Base-by-base conservation (phyloP, 2,113 vertebrate genomes). In the Penelope pileata region DNA sequence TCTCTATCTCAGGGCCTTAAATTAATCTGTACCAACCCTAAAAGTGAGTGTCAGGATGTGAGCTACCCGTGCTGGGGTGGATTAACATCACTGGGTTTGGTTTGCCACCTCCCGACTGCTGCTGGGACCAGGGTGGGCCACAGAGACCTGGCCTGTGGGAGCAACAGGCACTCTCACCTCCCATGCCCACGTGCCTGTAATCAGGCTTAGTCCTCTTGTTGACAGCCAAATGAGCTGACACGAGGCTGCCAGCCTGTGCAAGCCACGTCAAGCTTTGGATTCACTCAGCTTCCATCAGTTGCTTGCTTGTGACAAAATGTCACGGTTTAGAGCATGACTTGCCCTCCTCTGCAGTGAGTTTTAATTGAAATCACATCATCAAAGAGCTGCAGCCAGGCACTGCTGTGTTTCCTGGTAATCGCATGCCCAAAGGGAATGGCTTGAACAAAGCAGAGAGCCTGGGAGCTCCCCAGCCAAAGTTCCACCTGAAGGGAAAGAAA, bases 291-390 rank as follows among this genome's bases (percentile, higher is more conserved):
- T 47, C 63, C 23, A 42, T 59, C 68, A 63, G 59, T 38, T 83
- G 32, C 62, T 92, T 88, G 54, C 51, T 70, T 0, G 0, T 83
- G 79, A 86, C 51, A 86, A 75, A 77, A 86, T 51, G 68, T 83
- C 80, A 81, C 0, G 0, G 9, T 77, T 63, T 77, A 34, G 76
- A 88, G 48, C 0, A 0, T 68, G 69, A 36, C 5, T 80, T 12
- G 47, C 22, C 38, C 54, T 86, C 73, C 60, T 77, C 68, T 56
- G 24, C 23, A 74, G 82, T 17, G 36, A 81, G 59, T 83, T 97
- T 94, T 90, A 91, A 77, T 78, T 88, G 73, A 83, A 86, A 86
- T 81, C 0, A 1, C n/a, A 36, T 23, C 63, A 50, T 70, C 83
- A 72, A 81, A 90, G 45, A 38, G 21, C 38, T 85, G 34, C 40